Evolutionary conservation across 2,113 vertebrate genomes (phyloP), one percentile per base, ranked within the genome.

Genomic region (Rhinogobius similis): DNA sequence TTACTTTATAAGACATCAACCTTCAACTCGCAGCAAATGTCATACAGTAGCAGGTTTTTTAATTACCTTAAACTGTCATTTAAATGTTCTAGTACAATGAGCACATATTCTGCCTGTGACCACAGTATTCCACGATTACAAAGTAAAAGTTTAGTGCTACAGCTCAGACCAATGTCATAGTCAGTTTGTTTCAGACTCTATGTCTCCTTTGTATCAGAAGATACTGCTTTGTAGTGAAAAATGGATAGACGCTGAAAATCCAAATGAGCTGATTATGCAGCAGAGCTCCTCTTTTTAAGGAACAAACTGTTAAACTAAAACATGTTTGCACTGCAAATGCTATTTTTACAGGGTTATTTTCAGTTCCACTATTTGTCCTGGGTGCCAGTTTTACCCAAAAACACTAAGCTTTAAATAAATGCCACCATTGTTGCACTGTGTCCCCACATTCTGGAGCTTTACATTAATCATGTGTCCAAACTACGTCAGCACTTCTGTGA

Each of bases 401-500:
- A 63, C 62, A 63, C 23, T 62, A 29, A 71, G 24, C 46, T 27
- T 68, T 48, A 62, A 65, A 70, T 62, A 56, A 41, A 41, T 24
- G 18, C 14, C 38, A 65, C 24, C 38, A 63, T 48, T 78, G 69
- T 81, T 78, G 52, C 68, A 78, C 7, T 50, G 59, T 61, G 62
- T 75, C 74, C 63, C 83, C 67, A 76, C 62, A 77, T 56, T 80
- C 43, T 61, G 48, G 32, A n/a, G 72, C 69, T 80, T 79, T 75
- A 78, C 79, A 84, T 85, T 74, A 78, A 88, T 88, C 79, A 79
- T 29, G 23, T 44, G 66, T 55, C 79, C 65, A 43, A 48, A 56
- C 68, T 23, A 78, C 24, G 58, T 90, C 86, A 88, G 87, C 87
- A 73, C 16, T 78, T 82, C 73, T 81, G 68, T 79, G 62, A 80